A percentile compares a stretch with the other conserved stretches of the same genome.
These are phyloP conservation scores for Dynastes tityus DNA, from an alignment of 2,888 invertebrate species.

Conservation along the genomic window DNA sequence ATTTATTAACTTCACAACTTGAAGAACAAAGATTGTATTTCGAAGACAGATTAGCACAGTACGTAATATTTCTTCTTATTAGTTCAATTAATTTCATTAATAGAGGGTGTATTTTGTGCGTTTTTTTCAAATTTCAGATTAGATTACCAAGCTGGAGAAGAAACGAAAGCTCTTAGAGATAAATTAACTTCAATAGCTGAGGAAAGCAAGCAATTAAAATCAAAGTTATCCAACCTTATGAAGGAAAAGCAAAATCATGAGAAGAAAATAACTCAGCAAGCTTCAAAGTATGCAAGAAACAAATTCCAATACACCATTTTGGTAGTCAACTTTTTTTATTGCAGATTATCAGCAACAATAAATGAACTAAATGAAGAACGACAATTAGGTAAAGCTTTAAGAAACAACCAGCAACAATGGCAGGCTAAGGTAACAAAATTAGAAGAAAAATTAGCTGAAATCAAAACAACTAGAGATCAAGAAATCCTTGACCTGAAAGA, in stretches of 20 bases:
- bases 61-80: slow-evolving; percentile 49
- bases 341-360: slow-evolving; percentile 78
- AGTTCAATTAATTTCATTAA: no score
- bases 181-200: slow-evolving; percentile 72
- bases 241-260: slow-evolving; percentile 82
- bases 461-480: slow-evolving; percentile 70
- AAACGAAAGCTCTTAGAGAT: slow-evolving; percentile 68
- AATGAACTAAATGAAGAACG: slow-evolving; percentile 87
- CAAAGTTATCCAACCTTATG: slow-evolving; percentile 72
- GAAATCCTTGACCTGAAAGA: slow-evolving; percentile 91
- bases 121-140: slow-evolving; percentile 59
- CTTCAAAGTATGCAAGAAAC: slow-evolving; percentile 71
- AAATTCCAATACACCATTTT: not conserved
- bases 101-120: no score
- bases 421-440: slow-evolving; percentile 76
- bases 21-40: slow-evolving; percentile 95
- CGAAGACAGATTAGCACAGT: slow-evolving; percentile 82
- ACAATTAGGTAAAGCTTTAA: slow-evolving; percentile 85
- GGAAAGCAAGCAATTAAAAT: slow-evolving; percentile 69
- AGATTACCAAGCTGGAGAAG: slow-evolving; percentile 65
- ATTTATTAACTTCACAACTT: slow-evolving; percentile 94
- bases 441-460: slow-evolving; percentile 72
- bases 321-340: not conserved
- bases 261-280: slow-evolving; percentile 79
- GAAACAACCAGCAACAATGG: slow-evolving; percentile 84